Base-by-base conservation (phyloP, 2,888 invertebrate species). In the Eupithecia insigniata region DNA sequence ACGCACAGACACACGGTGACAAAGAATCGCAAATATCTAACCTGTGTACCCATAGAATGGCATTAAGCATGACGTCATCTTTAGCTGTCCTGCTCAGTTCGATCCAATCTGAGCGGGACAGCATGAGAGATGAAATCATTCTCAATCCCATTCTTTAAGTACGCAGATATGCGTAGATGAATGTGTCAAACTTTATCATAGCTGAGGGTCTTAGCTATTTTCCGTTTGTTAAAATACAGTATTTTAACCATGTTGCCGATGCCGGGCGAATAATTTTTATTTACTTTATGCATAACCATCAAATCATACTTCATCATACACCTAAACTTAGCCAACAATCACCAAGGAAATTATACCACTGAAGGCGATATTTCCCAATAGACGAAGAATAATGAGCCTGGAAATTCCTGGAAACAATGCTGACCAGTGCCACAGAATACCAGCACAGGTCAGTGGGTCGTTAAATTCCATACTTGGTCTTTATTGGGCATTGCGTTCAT, bases 401-500 rank as follows among this genome's bases (percentile, higher is more conserved):
- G 64, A 34, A 64, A 39, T 18, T 14, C 34, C 64, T 6, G n/a
- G 36, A 34, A 62, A 64, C 34, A 26, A 55, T 55, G 26, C 64
- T 26, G 18, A 64, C 55, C 72, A 28, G 61, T 66, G 18, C 32
- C 69, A 64, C 28, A 67, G 67, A 61, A 69, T 66, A 72, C 26
- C 51, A 71, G 36, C 32, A 46, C 64, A 55, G 70, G n/a, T 39
- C 62, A 72, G 7, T 62, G 55, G 61, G 39, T 62, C 62, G 55
- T 72, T 66, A 66, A 62, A 67, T 69, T 66, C 62, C 69, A 69
- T 46, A 68, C 68, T 77, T 77, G 71, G 12, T 76, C 74, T 74
- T 74, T 70, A 71, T 70, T 74, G 71, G 66, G 67, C 66, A 61
- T 70, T 76, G 76, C 68, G 51, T 71, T 26, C 61, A 74, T 68